Base-by-base conservation (phyloP, 2,888 invertebrate genomes). In the Melipona beecheii region DNA sequence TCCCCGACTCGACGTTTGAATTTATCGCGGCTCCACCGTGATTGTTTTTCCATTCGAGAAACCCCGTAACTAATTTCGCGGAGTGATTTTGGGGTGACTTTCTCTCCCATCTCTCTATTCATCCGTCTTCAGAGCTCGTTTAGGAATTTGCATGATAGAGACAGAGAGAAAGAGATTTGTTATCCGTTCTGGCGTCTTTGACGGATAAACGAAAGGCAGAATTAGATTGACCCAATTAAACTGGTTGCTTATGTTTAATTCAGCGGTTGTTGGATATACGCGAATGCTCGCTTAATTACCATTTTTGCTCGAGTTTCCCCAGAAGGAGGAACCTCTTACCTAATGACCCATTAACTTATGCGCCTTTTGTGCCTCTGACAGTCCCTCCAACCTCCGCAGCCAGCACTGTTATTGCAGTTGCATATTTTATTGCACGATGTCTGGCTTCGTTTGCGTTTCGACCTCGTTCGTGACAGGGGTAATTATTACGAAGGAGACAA, bases 191-290 rank as follows among this genome's bases (percentile, higher is more conserved):
- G 56, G 54, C 17, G 19, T 36, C 68, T 56, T 72, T 31, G 75
- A 56, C 68, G 52, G 52, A 72, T 52, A 73, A 50, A 50, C n/a
- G 56, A 21, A 27, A 31, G 68, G 43, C 56, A 43, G 54, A 76
- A 83, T 76, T 58, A 50, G 15, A 19, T 50, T 76, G 75, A 72
- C 83, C 83, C 62, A 81, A 58, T 81, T 76, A 68, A 24, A 60
- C 27, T 27, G 60, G n/a, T 49, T 64, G 75, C 75, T 81, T 81
- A 81, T 81, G 72, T 83, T 81, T 83, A 81, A 83, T 83, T 81
- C 81, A 73, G 36, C 31, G 50, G 75, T 56, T 52, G 50, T 43
- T 11, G 50, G 58, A 78, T 54, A 56, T 65, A 54, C 49, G 13
- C 36, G 71, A 69, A 81, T 72, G 68, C 72, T 81, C 70, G 78